Evolutionary conservation across 1,140 invertebrate genomes (phyloP), one percentile per base, ranked within the genome.

Genomic region (Heliconius melpomene): DNA sequence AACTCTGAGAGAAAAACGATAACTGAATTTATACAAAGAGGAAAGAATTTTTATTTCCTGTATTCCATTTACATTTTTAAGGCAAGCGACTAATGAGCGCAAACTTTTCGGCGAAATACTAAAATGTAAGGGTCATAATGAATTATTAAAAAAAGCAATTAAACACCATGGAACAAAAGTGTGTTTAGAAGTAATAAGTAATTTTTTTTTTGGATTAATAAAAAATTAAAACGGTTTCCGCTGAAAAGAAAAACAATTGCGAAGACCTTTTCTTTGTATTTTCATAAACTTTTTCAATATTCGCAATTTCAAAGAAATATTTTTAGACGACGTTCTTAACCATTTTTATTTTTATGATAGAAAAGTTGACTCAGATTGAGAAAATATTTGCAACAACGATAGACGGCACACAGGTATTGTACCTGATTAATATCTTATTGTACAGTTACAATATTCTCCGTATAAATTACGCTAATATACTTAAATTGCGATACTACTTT

Each of bases 61-160:
- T 50, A 52, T 71, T 71, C 9, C 60, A 60, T 77, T 70, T 77
- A 66, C 40, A 77, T 77, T 77, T 75, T 77, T 54, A 46, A 52
- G 50, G 76, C 46, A 26, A 72, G 50, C 76, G 70, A 72, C 76
- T 77, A 77, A 77, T 72, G 76, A 77, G 66, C 40, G 50, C 40
- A 72, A 77, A 77, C 29, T 54, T 72, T 77, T 70, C 50, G 9
- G 18, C 60, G 50, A 46, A 50, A 72, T 52, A 40, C 46, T 72
- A 36, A 72, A 72, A 77, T 36, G 20, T 20, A 54, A 70, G 32
- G 46, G 29, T 77, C 70, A 72, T 23, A 77, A 77, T 72, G 38
- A 72, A 72, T 72, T 77, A 77, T 77, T 72, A 13, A 77, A 77
- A 46, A 36, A 54, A 72, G 66, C 26, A 54, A 72, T 77, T 52